These are phyloP conservation scores for Drosophila neocordata DNA, from an alignment of 1,140 invertebrate genomes.

Conservation along the genomic window DNA sequence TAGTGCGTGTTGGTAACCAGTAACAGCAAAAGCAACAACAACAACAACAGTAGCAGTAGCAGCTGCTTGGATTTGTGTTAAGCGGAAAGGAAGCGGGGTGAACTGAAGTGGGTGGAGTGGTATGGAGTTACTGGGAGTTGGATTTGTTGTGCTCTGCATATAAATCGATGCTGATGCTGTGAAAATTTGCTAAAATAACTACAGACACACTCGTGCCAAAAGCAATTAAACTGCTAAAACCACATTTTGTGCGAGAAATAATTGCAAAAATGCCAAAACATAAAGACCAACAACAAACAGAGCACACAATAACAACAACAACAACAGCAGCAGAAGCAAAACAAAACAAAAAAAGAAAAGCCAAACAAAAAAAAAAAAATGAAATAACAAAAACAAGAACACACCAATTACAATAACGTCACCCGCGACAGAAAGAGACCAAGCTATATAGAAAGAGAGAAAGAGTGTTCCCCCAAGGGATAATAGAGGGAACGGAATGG, in stretches of 20 bases:
- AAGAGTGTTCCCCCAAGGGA: neutral
- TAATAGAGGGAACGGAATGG: neutral
- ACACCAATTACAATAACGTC: slow-evolving; percentile 47
- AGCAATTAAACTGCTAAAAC: slow-evolving; percentile 82
- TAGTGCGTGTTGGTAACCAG: slow-evolving; percentile 75
- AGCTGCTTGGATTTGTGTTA: slow-evolving; percentile 43
- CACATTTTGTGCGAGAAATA: slow-evolving; percentile 81
- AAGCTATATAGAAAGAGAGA: neutral
- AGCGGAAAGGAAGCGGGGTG: neutral
- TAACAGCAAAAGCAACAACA: too few relatives aligned
- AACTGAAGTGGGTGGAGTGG: neutral
- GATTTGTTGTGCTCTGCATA: slow-evolving; percentile 67
- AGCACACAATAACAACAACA: slow-evolving; percentile 27
- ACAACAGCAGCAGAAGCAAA: slow-evolving; percentile 26
- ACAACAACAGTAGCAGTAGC: slow-evolving; percentile 17
- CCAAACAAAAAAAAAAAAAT: slow-evolving; percentile 16
- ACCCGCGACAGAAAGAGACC: slow-evolving; percentile 1
- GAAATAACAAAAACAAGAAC: slow-evolving; percentile 31
- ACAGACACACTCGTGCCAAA: slow-evolving; percentile 69
- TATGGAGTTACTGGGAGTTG: neutral
- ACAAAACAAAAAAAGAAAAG: slow-evolving; percentile 17
- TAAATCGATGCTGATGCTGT: slow-evolving; percentile 80
- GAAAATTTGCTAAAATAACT: slow-evolving; percentile 81
- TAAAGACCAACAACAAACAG: slow-evolving; percentile 77
- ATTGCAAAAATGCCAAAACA: slow-evolving; percentile 81